A percentile compares a stretch with the other conserved stretches of the same genome.
Evolutionary conservation across 2,888 invertebrate species (phyloP).

Genomic region (Perdita meconis): DNA sequence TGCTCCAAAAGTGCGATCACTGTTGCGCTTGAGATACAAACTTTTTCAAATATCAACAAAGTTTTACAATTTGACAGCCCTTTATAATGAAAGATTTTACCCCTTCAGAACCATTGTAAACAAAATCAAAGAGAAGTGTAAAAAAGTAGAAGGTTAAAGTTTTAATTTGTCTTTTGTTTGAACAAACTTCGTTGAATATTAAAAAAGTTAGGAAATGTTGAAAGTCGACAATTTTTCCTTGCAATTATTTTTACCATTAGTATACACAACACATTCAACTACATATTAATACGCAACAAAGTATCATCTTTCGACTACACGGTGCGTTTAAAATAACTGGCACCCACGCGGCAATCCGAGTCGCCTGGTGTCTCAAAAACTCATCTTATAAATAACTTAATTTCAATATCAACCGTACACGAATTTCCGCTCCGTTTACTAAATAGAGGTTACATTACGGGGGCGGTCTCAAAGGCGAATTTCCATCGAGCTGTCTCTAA

Average conservation of each 20-base stretch:
- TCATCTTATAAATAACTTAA: no score
- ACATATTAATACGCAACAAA: conserved; percentile 3
- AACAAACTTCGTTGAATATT: no score
- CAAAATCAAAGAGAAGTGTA: no score
- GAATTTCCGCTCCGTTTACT: background rate
- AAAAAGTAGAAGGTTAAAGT: no score
- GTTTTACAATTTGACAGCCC: no score
- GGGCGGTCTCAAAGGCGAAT: background rate
- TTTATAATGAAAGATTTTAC: no score
- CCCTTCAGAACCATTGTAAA: no score
- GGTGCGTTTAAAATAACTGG: conserved; percentile 9
- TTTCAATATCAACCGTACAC: background rate
- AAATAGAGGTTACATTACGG: background rate
- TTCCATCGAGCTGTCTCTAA: background rate
- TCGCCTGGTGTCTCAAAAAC: background rate
- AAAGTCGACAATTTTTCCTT: background rate
- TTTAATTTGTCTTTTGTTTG: no score
- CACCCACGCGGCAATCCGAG: background rate
- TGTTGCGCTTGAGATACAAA: no score
- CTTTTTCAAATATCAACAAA: no score
- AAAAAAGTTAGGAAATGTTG: no score
- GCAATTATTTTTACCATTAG: background rate
- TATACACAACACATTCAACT: background rate
- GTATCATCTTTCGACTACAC: background rate
- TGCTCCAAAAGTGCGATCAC: no score